phyloP scores from a whole-genome alignment of 2,113 vertebrate species.

The Nycticryphes semicollaris region DNA sequence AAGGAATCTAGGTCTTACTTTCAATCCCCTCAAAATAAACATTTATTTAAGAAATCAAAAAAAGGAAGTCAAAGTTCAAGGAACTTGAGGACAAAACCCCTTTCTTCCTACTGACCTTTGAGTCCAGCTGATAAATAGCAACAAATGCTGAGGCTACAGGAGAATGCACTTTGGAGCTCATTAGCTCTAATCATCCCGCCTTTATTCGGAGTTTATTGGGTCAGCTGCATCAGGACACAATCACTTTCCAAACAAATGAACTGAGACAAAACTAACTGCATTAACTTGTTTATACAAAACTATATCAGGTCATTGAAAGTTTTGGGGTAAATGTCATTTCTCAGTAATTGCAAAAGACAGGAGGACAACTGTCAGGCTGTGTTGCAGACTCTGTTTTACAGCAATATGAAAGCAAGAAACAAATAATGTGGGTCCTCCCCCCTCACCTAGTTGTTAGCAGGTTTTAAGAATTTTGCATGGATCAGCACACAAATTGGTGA shows the following conservation, averaged over 20 bases:
- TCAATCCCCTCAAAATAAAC: neutral
- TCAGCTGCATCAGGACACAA: neutral
- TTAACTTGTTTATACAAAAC: neutral
- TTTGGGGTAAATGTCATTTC: neutral
- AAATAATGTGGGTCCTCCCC: neutral
- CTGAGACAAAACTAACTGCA: neutral
- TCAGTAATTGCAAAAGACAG: neutral
- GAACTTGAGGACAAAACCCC: neutral
- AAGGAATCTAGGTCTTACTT: neutral
- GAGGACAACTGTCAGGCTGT: neutral
- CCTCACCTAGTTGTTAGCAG: neutral
- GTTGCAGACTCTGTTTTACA: neutral
- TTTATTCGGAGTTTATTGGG: neutral
- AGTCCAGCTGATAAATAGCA: neutral
- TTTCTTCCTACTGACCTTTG: neutral
- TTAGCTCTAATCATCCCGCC: neutral
- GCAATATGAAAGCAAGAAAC: neutral
- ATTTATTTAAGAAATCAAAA: neutral
- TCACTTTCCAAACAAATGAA: neutral
- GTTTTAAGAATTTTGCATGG: neutral
- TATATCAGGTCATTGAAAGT: neutral
- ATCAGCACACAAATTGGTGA: neutral
- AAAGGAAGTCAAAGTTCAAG: slow-evolving; percentile 22
- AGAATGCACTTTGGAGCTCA: neutral
- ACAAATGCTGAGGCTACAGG: neutral